phyloP scores from a whole-genome alignment of 2,888 invertebrate genomes.

The Drosophila anomelani region DNA sequence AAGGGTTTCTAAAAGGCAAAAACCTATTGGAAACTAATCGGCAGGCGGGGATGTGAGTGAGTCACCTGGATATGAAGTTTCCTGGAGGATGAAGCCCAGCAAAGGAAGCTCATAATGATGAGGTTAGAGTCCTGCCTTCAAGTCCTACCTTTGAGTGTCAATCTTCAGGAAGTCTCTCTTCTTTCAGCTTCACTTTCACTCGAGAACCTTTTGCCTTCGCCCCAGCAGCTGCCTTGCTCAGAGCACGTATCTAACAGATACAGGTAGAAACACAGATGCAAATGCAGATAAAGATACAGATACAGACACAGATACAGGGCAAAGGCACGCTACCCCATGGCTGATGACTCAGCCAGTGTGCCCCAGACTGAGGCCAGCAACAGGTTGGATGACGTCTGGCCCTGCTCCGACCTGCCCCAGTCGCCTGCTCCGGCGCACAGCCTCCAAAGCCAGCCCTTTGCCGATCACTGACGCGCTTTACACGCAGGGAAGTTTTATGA shows the following conservation, averaged over 20 bases:
- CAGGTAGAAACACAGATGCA: background rate
- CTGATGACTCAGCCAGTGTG: constrained; percentile 56
- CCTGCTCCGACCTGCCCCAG: constrained; percentile 3
- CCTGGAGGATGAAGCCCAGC: background rate
- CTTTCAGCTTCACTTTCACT: background rate
- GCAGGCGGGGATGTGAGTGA: background rate
- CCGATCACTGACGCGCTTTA: background rate
- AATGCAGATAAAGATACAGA: constrained; percentile 4
- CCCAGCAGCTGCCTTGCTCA: background rate
- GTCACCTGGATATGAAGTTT: background rate
- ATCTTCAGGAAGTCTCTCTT: background rate
- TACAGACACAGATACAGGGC: constrained; percentile 20
- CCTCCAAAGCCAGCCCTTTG: constrained; percentile 22
- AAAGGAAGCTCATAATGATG: background rate
- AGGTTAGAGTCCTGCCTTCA: background rate
- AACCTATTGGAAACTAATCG: background rate
- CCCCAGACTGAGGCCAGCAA: constrained; percentile 41
- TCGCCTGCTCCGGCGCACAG: background rate
- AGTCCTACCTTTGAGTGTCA: background rate
- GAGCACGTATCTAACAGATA: constrained; percentile 27
- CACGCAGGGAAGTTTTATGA: background rate
- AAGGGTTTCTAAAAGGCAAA: background rate
- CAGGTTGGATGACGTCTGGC: constrained; percentile 56
- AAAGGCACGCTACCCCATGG: constrained; percentile 18
- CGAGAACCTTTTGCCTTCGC: background rate